Evolutionary conservation across 2,888 invertebrate species (phyloP), one percentile per base, ranked within the genome.

Genomic region (Tinea trinotella): DNA sequence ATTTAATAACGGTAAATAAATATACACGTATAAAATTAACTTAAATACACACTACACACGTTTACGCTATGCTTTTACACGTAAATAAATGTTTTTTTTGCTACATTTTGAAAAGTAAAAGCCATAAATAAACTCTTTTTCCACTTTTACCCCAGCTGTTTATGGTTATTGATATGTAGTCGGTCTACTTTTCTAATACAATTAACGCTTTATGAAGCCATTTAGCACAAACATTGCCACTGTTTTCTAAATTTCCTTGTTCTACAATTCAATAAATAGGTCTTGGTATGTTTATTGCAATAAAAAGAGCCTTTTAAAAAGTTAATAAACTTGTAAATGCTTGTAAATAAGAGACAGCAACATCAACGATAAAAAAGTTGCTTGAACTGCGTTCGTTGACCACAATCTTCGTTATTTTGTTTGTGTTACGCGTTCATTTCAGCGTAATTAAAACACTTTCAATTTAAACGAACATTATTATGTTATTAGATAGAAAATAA

Each of bases 71-170:
- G 77, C 81, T 81, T 79, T 80, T 74, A 74, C 74, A 72, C 66
- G 72, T 66, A 70, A 74, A 73, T 70, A 71, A 66, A 70, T 72
- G 70, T 74, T 74, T 64, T 69, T 67, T 64, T 65, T 53, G 55
- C 53, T 53, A 64, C 69, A 59, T 64, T 77, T 75, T 75, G 72
- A 76, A 84, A 84, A 82, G 78, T 81, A 65, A 72, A 67, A 75
- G 79, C 66, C 66, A 67, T 64, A 65, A 66, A 64, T 60, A 58
- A 5, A 59, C 69, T 65, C 66, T 61, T 61, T 60, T 35, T 40
- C 22, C 52, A 64, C 48, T 48, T 48, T 48, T 50, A 63, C 59
- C 67, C 68, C 67, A 75, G 72, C 71, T 74, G 74, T 74, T 72
- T 71, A 53, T 50, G 46, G 19, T 46, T 17, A 46, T 46, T 46